Evolutionary conservation across 2,888 invertebrate species (phyloP).

Genomic region (Melinaea menophilus): DNA sequence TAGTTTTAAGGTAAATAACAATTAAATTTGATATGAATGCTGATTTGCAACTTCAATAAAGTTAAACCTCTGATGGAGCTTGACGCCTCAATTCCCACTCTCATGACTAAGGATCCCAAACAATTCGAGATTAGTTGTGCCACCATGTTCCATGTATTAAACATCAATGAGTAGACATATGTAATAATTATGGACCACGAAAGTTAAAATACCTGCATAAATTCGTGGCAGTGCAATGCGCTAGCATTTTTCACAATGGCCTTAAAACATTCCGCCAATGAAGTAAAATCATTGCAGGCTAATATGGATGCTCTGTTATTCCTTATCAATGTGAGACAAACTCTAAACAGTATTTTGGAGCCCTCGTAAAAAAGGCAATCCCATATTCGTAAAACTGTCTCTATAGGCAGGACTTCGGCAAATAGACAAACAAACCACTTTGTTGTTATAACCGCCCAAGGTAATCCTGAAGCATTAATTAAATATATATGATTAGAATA

Average conservation of each 20-base stretch:
- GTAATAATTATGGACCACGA: no score
- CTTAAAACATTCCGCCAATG: constrained; percentile 89
- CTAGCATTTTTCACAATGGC: constrained; percentile 87
- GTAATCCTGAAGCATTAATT: constrained; percentile 76
- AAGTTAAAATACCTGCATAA: constrained; percentile 83
- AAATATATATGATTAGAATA: neutral
- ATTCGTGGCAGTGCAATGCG: constrained; percentile 91
- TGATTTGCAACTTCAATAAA: no score
- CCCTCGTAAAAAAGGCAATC: constrained; percentile 97
- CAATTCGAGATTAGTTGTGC: no score
- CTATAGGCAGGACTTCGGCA: constrained; percentile 94
- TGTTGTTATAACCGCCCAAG: constrained; percentile 94
- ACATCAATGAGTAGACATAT: no score
- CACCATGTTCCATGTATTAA: no score
- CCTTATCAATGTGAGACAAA: constrained; percentile 89
- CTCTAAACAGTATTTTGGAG: constrained; percentile 93
- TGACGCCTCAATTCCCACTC: no score
- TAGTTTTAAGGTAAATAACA: no score
- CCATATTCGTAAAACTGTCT: constrained; percentile 97
- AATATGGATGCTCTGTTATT: constrained; percentile 84
- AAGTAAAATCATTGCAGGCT: constrained; percentile 87
- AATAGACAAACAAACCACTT: constrained; percentile 98
- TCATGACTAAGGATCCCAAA: no score
- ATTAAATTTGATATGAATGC: no score
- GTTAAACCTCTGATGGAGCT: no score